Percentiles rank a stretch among this genome's conserved stretches.
Conservation (phyloP, 2,797 vertebrate species). For the Helarctos malayanus region DNA sequence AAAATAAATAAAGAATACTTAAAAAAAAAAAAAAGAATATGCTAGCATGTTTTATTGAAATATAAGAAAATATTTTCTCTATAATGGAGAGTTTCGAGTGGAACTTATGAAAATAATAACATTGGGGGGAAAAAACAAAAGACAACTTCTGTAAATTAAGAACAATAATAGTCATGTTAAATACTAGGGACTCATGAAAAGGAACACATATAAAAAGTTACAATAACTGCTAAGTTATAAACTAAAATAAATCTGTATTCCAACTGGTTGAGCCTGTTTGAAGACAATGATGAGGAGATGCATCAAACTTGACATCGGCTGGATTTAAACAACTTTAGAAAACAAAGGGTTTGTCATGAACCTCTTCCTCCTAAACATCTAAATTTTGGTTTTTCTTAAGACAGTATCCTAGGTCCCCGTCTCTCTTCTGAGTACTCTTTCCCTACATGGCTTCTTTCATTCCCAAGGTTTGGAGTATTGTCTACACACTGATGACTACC, state of each 20-base stretch:
- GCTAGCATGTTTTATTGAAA: neutral
- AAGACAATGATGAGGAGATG: neutral
- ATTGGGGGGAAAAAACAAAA: neutral
- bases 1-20: neutral
- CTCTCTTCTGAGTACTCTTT: neutral
- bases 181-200: neutral
- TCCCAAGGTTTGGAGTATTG: neutral
- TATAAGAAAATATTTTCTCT: slow-evolving; percentile 19
- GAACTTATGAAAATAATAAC: slow-evolving; percentile 50
- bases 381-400: neutral
- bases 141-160: neutral
- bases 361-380: neutral
- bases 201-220: neutral
- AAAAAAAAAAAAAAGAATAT: neutral
- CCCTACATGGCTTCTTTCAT: neutral
- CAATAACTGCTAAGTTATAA: neutral
- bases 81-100: neutral
- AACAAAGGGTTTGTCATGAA: neutral
- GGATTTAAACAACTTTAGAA: neutral
- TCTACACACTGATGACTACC: neutral
- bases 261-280: neutral
- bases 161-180: neutral
- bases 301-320: neutral
- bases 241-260: neutral
- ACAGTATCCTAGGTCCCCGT: no score